Evolutionary conservation across 1,140 invertebrate genomes (phyloP).

Genomic region (Brachionus paranguensis): DNA sequence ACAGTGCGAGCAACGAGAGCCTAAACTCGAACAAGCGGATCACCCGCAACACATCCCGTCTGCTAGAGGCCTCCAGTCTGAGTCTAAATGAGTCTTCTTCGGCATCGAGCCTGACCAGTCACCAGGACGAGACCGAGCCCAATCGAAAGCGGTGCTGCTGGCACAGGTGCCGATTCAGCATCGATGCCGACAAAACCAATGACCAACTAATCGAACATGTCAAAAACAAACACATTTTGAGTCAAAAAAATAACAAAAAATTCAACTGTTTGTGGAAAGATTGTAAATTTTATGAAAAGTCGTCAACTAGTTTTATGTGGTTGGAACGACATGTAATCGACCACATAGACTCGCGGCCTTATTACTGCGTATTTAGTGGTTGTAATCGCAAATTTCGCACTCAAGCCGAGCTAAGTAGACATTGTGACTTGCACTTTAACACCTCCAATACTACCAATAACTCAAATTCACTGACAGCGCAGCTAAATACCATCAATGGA

Average conservation of each 20-base stretch:
- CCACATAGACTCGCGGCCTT: constrained; percentile 81
- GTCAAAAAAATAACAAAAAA: constrained; percentile 62
- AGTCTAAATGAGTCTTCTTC: neutral
- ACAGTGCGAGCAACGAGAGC: neutral
- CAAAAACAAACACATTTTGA: constrained; percentile 2
- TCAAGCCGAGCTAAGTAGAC: constrained; percentile 78
- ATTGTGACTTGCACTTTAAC: constrained; percentile 87
- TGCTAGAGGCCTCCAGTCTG: neutral
- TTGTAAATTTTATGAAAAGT: constrained; percentile 86
- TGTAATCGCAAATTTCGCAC: constrained; percentile 83
- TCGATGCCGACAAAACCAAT: neutral
- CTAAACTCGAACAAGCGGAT: neutral
- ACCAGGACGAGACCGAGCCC: neutral
- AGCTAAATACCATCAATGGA: neutral
- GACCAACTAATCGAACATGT: constrained; percentile 9
- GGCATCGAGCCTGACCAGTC: neutral
- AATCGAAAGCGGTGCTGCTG: neutral
- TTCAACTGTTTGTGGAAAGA: constrained; percentile 84
- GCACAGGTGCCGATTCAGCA: neutral
- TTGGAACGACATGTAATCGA: constrained; percentile 81
- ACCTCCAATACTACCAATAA: constrained; percentile 45
- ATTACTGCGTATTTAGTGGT: constrained; percentile 85
- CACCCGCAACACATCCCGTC: neutral
- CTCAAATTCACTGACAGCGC: neutral
- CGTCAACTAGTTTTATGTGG: constrained; percentile 83